These are phyloP conservation scores for Lycaon pictus DNA, from an alignment of 2,113 vertebrate species.

Conservation along the genomic window DNA sequence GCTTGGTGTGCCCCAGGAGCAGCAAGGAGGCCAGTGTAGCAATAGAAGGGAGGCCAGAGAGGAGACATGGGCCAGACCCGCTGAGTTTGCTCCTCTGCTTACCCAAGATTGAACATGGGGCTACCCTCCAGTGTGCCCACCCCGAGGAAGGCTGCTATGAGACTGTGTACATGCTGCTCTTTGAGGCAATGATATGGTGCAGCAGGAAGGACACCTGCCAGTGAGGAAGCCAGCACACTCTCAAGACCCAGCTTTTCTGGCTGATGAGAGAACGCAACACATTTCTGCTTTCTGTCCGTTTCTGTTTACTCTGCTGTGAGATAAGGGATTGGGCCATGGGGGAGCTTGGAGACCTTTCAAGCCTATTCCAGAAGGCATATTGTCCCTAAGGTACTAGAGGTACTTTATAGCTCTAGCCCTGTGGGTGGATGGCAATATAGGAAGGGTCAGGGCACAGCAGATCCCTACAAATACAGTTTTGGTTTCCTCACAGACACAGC, in stretches of 20 bases:
- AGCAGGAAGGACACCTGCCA: not conserved
- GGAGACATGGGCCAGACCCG: not conserved
- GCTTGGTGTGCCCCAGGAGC: not conserved
- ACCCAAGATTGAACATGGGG: not conserved
- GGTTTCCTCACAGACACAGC: not conserved
- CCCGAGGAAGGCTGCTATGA: not conserved
- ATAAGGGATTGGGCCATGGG: not conserved
- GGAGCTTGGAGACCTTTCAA: not conserved
- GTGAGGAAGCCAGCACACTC: not conserved
- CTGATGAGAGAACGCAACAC: not conserved
- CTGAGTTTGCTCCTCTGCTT: not conserved
- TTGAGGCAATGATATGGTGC: not conserved
- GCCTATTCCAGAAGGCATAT: not conserved
- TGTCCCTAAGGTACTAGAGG: not conserved
- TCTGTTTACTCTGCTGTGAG: not conserved
- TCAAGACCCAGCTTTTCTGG: not conserved
- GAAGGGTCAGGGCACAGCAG: not conserved
- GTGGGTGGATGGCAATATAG: no score
- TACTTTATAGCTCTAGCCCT: not conserved
- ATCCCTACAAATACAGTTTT: accelerated
- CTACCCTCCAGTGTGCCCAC: not conserved
- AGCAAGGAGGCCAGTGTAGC: not conserved
- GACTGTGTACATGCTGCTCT: not conserved
- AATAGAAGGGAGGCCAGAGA: not conserved
- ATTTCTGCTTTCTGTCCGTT: not conserved